A percentile compares a stretch with the other conserved stretches of the same genome.
Evolutionary conservation across 2,888 invertebrate genomes (phyloP).

Genomic region (Melinaea menophilus): DNA sequence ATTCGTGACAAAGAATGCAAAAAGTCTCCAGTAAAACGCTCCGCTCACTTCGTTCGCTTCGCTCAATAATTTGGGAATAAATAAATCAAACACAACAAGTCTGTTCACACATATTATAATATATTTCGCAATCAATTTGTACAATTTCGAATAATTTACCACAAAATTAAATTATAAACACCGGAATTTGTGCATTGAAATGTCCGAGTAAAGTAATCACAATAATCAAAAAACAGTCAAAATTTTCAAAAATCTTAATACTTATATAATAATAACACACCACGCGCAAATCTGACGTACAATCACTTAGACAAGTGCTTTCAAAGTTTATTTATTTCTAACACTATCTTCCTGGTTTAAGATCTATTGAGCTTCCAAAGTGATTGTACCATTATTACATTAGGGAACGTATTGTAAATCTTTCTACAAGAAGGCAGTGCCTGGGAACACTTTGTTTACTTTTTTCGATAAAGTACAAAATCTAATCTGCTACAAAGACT

Average conservation of each 20-base stretch:
- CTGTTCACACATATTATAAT: slow-evolving; percentile 1
- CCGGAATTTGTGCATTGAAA: neutral
- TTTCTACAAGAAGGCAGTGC: slow-evolving; percentile 45
- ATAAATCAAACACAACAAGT: neutral
- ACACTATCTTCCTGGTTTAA: slow-evolving; percentile 5
- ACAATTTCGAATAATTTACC: neutral
- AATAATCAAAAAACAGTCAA: neutral
- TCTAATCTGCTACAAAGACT: slow-evolving; percentile 25
- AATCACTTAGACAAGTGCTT: too few species aligned
- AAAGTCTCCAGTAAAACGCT: too few species aligned
- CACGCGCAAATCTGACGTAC: too few species aligned
- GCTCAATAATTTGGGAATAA: neutral
- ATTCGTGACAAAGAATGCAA: too few species aligned
- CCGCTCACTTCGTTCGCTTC: too few species aligned
- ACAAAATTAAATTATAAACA: neutral
- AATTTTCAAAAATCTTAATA: neutral
- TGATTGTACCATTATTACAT: slow-evolving; percentile 17
- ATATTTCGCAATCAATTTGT: neutral
- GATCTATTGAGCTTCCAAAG: slow-evolving; percentile 4
- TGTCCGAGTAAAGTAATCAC: neutral
- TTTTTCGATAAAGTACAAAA: slow-evolving; percentile 32
- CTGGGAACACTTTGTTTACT: slow-evolving; percentile 41
- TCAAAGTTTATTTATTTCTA: neutral
- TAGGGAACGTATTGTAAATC: slow-evolving; percentile 30
- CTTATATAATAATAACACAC: too few species aligned